Percentiles rank a stretch among this genome's conserved stretches.
These are phyloP conservation scores for Pseudomyrmex gracilis DNA, from an alignment of 1,140 invertebrate species.

Conservation along the genomic window DNA sequence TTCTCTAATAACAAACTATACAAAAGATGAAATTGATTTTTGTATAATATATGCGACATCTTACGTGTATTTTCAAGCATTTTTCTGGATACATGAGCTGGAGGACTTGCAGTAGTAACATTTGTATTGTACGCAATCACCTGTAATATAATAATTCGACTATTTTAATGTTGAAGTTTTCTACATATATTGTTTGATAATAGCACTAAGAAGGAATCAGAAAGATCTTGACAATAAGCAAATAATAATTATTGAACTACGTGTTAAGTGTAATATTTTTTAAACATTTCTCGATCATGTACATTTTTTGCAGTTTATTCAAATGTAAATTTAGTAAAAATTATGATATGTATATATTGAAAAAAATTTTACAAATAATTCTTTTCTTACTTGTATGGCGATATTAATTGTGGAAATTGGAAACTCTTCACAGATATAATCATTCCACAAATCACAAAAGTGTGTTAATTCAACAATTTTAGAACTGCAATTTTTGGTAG, in stretches of 20 bases:
- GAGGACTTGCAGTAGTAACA: neutral
- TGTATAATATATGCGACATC: neutral
- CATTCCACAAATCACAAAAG: slow-evolving; percentile 66
- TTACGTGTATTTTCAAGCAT: slow-evolving; percentile 17
- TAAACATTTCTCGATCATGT: neutral
- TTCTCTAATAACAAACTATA: neutral
- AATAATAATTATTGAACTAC: too few relatives aligned
- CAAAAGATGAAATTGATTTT: neutral
- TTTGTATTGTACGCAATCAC: slow-evolving; percentile 57
- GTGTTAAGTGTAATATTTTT: too few relatives aligned
- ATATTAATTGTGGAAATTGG: neutral
- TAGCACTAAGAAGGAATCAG: too few relatives aligned
- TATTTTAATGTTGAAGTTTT: neutral
- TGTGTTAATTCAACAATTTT: slow-evolving; percentile 10
- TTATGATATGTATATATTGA: too few relatives aligned
- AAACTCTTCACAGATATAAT: slow-evolving; percentile 65
- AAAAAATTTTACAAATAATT: neutral
- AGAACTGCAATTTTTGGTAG: neutral
- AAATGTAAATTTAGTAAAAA: too few relatives aligned
- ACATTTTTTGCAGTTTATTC: neutral
- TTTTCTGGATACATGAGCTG: neutral
- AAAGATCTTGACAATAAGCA: too few relatives aligned
- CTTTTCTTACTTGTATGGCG: slow-evolving; percentile 5
- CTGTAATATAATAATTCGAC: slow-evolving; percentile 27
- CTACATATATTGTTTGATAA: neutral